Evolutionary conservation across 2,797 vertebrate species (phyloP).

Genomic region (Arnoldichthys spilopterus): DNA sequence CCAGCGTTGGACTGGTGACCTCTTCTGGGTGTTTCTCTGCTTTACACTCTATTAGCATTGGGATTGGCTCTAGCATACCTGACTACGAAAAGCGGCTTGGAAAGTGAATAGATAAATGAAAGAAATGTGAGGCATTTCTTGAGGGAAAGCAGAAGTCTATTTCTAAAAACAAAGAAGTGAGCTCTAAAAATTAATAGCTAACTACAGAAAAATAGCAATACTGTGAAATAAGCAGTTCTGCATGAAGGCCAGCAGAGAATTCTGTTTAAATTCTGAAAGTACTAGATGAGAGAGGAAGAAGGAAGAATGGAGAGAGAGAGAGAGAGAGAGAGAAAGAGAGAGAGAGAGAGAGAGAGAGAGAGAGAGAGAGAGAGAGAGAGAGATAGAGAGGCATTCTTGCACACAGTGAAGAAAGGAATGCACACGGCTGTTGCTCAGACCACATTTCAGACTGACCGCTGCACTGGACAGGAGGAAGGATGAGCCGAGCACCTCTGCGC

Average conservation of each 20-base stretch:
- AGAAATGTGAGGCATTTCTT: too few relatives aligned
- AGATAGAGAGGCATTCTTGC: not conserved
- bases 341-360: not conserved
- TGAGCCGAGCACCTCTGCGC: not conserved
- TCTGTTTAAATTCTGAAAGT: not conserved
- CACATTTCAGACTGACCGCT: not conserved
- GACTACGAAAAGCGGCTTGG: too few relatives aligned
- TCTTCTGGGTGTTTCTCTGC: too few relatives aligned
- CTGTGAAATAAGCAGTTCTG: not conserved
- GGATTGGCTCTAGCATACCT: too few relatives aligned
- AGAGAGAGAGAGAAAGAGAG: not conserved
- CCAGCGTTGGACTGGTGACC: too few relatives aligned
- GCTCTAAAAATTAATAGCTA: too few relatives aligned
- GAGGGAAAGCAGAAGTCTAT: too few relatives aligned
- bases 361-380: not conserved
- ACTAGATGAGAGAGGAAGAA: not conserved
- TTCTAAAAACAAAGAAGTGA: too few relatives aligned
- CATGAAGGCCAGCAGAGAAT: not conserved
- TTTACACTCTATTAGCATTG: too few relatives aligned
- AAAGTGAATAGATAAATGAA: too few relatives aligned
- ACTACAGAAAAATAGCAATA: not conserved
- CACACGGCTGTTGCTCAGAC: not conserved
- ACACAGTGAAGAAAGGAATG: not conserved
- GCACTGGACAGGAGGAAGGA: not conserved
- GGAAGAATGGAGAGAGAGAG: not conserved